Evolutionary conservation across 2,113 vertebrate genomes (phyloP).

Genomic region (Myiagra hebetior): DNA sequence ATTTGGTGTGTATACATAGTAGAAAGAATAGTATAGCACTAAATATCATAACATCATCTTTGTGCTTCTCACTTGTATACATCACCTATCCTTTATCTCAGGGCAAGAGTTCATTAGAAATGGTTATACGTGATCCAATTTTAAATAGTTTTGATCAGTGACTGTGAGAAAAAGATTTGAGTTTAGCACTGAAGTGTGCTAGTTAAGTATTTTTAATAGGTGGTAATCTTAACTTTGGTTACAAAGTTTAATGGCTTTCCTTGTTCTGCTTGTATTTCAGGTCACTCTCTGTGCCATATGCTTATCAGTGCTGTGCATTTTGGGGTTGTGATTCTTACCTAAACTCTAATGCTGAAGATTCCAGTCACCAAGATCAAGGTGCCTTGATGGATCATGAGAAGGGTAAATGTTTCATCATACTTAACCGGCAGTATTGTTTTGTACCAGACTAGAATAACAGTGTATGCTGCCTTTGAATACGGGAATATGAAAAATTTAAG

Average conservation of each 20-base stretch:
- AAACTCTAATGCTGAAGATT: slow-evolving; percentile 73
- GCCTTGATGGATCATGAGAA: slow-evolving; percentile 54
- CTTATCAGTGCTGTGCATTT: slow-evolving; percentile 97
- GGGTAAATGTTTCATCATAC: slow-evolving; percentile 31
- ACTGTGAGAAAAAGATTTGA: background rate
- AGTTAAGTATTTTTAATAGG: background rate
- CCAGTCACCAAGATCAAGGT: slow-evolving; percentile 74
- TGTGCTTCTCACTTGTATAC: background rate
- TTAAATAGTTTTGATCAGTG: background rate
- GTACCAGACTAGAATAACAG: background rate
- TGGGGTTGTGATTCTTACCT: slow-evolving; percentile 83
- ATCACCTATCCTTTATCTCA: background rate
- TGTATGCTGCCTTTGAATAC: background rate
- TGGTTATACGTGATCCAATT: background rate
- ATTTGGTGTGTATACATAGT: background rate
- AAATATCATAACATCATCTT: background rate
- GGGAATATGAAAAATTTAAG: background rate
- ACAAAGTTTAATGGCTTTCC: background rate
- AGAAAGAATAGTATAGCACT: background rate
- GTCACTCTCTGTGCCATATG: slow-evolving; percentile 93
- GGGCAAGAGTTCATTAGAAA: background rate
- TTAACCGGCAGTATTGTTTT: background rate
- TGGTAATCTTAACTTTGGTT: background rate
- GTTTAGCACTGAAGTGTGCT: background rate
- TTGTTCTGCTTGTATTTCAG: slow-evolving; percentile 63